Evolutionary conservation across 2,797 vertebrate species (phyloP), one percentile per base, ranked within the genome.

Genomic region (Halcyon badia): DNA sequence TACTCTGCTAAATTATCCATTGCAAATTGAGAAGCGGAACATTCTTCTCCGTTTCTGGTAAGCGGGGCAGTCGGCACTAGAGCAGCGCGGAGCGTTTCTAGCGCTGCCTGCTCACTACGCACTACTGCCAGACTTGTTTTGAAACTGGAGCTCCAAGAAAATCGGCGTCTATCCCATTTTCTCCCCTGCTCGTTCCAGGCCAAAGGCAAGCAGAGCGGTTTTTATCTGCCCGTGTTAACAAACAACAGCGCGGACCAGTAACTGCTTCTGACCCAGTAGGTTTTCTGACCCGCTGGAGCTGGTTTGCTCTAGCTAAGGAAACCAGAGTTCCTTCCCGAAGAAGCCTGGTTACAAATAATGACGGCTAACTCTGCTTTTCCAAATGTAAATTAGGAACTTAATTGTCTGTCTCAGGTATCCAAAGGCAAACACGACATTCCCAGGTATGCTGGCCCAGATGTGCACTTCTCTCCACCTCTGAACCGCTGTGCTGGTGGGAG

Each of bases 1-100:
- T n/a, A 75, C 70, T 91, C 57, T 71, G 86, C 71, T 89, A 80
- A 96, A 96, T 92, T 92, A 91, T 42, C 86, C 77, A 60, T 16
- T 90, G 93, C 86, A 90, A 96, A 94, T 2, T 37, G 90, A 93
- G 80, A 96, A 77, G 44, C 2, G 2, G 90, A 93, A 73, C 7
- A 10, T 44, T 82, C 57, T 61, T 51, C 46, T 37, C 22, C 39
- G 11, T 28, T 79, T 82, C 73, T 91, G 49, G 54, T 49, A 46
- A 69, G 87, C 0, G 0, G 69, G 62, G n/a, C 49, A 78, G 65
- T 28, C 30, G 12, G 79, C 80, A 30, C 54, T 81, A 48, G 66
- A 61, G 70, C 31, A 75, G 14, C 42, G 42, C 24, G 44, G 26
- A 48, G n/a, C 22, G 42, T 90, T 94, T 87, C 87, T 44, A 33